Evolutionary conservation across 2,113 vertebrate species (phyloP), one percentile per base, ranked within the genome.

Genomic region (Corythaixoides concolor): DNA sequence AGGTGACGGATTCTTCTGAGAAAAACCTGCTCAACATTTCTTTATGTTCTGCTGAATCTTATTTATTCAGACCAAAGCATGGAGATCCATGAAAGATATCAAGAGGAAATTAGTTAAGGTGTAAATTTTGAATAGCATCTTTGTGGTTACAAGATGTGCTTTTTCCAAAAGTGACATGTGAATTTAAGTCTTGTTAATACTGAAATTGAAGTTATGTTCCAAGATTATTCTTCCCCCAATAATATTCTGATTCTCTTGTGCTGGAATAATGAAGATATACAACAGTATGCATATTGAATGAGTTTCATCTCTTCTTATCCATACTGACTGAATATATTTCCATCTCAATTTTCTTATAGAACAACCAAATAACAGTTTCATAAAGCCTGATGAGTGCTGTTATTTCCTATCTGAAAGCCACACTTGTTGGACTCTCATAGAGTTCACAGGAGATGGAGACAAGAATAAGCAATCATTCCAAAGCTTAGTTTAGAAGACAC

Each of bases 351-450:
- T 87, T 68, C 37, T 66, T 80, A 53, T 13, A 70, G 17, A 82
- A 69, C 8, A 89, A 69, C 5, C 21, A 86, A 90, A 58, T 37
- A 83, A 75, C 15, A 37, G 37, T 47, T 90, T 63, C 85, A 89
- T 59, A 63, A 73, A 69, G 76, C 83, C 63, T 90, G 85, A 75
- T 59, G 43, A 56, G 18, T 76, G 55, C 53, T 91, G 41, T 58
- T 93, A 84, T 86, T 90, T 90, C 70, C 81, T 94, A 19, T 49
- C 86, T 66, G 32, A 93, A 97, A 85, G 20, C 18, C 45, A 84
- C 47, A 68, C 94, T 60, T 95, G 18, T 83, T 84, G 80, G 60
- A 94, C 69, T 95, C 90, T 82, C 91, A 87, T 64, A 85, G 73
- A 84, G 43, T 86, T 96, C 69, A 87, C 85, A 92, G 66, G 37